phyloP scores from a whole-genome alignment of 2,888 invertebrate genomes.

The Fragum fragum region DNA sequence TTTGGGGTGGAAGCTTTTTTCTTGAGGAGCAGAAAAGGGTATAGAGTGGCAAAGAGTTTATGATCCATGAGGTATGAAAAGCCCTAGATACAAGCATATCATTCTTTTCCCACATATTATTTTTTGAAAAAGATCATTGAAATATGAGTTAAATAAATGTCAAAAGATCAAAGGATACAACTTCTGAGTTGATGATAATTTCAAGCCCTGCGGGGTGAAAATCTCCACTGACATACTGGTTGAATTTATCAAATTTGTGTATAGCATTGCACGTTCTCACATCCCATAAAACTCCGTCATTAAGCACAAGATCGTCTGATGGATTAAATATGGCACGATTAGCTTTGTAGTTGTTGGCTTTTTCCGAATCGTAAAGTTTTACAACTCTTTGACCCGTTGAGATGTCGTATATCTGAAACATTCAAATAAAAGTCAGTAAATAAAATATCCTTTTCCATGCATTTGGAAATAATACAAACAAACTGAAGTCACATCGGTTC shows the following conservation, averaged over 20 bases:
- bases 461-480: too few relatives aligned
- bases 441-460: too few relatives aligned
- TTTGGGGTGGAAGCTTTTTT: too few relatives aligned
- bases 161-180: conserved; percentile 85
- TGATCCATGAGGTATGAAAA: too few relatives aligned
- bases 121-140: too few relatives aligned
- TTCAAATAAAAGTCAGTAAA: too few relatives aligned
- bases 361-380: conserved; percentile 91
- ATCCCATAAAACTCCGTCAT: conserved; percentile 98
- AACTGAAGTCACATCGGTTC: too few relatives aligned
- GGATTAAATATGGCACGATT: conserved; percentile 98
- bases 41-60: too few relatives aligned
- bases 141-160: too few relatives aligned
- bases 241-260: conserved; percentile 99
- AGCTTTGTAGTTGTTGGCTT: conserved; percentile 96
- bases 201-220: conserved; percentile 98
- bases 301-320: conserved; percentile 96
- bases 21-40: too few relatives aligned
- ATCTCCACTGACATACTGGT: conserved; percentile 97
- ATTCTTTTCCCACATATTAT: too few relatives aligned
- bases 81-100: too few relatives aligned
- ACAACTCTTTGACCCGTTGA: conserved; percentile 92
- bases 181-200: conserved; percentile 98
- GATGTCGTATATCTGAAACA: conserved; percentile 94
- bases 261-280: conserved; percentile 94